Evolutionary conservation across 1,140 invertebrate genomes (phyloP), one percentile per base, ranked within the genome.

Genomic region (Theocolax elegans): DNA sequence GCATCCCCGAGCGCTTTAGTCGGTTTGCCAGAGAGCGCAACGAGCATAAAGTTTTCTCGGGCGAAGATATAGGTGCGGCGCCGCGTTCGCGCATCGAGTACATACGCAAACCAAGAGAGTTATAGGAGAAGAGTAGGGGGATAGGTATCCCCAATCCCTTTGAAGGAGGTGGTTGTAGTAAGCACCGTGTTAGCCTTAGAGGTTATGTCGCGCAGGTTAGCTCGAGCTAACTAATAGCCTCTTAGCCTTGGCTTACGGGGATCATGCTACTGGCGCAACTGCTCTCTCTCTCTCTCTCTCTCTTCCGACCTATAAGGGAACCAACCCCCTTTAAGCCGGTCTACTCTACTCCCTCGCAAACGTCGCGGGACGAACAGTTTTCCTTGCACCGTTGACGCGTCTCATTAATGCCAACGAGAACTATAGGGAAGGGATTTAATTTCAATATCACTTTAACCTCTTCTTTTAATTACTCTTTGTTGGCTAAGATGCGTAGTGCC

Each of bases 191-290:
- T 80, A 75, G 75, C 77, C 78, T 78, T 76, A 73, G 67, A 75
- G 76, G 78, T 80, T 79, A 81, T 74, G 80, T 79, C 76, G 72
- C 73, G 75, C 72, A 1, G 23, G 35, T 17, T 53, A 27, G 31
- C 62, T 38, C 75, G 76, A 80, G 80, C 79, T 81, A 82, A 80
- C 80, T 80, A 82, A 82, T 82, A 81, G 81, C 78, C 81, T 80
- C 81, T 81, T 82, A 81, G 75, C 75, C 75, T 74, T 67, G 76
- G 79, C 80, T 81, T 81, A 81, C 64, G 72, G 42, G 79, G 79
- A 81, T 81, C 79, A 81, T 67, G 74, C 76, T 77, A 67, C 73
- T 66, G 69, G 74, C 71, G 71, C 77, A 74, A 75, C 76, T 74
- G 70, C 75, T 74, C 72, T 72, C 48, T 72, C 69, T 71, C 38